Evolutionary conservation across 1,140 invertebrate species (phyloP).

Genomic region (Lutraria rhynchaena): DNA sequence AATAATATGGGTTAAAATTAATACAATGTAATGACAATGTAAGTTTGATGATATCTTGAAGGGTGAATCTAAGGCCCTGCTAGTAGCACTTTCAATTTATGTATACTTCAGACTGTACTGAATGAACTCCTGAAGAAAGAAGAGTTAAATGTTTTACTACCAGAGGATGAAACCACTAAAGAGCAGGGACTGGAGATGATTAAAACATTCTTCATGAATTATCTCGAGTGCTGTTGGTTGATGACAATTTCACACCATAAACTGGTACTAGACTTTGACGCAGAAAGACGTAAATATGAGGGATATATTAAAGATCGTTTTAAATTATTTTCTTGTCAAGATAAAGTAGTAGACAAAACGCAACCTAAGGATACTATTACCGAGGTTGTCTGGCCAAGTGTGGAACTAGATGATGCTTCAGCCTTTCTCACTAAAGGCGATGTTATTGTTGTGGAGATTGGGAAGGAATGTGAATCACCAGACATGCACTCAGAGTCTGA

Average conservation of each 20-base stretch:
- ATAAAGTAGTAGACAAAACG: not conserved
- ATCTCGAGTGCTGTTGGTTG: not conserved
- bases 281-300: not conserved
- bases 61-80: no score
- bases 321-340: not conserved
- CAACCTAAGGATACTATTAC: not conserved
- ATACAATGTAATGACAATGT: no score
- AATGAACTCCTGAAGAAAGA: not conserved
- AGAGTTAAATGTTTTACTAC: not conserved
- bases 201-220: not conserved
- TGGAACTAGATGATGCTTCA: not conserved
- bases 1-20: no score
- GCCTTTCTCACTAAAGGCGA: not conserved
- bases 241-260: not conserved
- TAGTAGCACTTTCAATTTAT: no score
- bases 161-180: not conserved
- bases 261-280: not conserved
- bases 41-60: no score
- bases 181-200: not conserved
- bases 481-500: not conserved
- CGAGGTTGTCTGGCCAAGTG: constrained; percentile 18
- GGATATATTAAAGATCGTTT: not conserved
- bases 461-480: not conserved
- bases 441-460: not conserved
- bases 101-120: not conserved